Conservation (phyloP, 2,113 vertebrate genomes). For the Megaceryle maxima region DNA sequence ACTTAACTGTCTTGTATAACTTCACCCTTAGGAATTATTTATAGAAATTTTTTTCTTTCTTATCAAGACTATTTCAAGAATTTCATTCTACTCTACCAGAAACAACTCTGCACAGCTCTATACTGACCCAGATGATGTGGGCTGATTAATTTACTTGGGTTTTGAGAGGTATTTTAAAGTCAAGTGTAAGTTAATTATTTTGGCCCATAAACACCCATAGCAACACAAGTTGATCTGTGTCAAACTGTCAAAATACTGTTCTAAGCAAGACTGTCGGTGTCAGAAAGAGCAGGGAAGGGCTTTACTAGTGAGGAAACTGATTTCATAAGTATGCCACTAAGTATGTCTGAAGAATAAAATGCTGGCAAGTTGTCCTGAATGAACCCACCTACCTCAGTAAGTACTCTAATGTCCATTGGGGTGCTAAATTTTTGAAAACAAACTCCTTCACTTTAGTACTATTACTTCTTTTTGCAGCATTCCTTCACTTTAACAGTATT, state of each 20-base stretch:
- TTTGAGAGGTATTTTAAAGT: background rate
- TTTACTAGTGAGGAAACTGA: background rate
- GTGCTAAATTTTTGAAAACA: background rate
- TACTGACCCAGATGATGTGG: background rate
- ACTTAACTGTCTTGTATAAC: background rate
- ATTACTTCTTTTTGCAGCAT: background rate
- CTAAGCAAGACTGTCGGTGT: background rate
- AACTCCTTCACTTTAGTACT: background rate
- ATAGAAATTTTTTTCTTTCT: background rate
- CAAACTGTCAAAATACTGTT: background rate
- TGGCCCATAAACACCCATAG: background rate
- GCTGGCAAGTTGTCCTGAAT: background rate
- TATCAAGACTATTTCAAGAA: background rate
- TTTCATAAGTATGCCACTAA: background rate
- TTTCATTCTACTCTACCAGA: background rate
- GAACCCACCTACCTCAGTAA: background rate
- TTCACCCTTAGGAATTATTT: background rate
- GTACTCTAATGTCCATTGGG: background rate
- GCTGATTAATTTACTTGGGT: background rate
- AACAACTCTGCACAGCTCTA: background rate
- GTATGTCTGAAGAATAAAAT: background rate
- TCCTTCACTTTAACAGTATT: background rate
- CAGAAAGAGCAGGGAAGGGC: background rate
- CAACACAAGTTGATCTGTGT: background rate
- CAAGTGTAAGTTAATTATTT: background rate